phyloP scores from a whole-genome alignment of 1,140 invertebrate species.

The Dinoponera quadriceps region DNA sequence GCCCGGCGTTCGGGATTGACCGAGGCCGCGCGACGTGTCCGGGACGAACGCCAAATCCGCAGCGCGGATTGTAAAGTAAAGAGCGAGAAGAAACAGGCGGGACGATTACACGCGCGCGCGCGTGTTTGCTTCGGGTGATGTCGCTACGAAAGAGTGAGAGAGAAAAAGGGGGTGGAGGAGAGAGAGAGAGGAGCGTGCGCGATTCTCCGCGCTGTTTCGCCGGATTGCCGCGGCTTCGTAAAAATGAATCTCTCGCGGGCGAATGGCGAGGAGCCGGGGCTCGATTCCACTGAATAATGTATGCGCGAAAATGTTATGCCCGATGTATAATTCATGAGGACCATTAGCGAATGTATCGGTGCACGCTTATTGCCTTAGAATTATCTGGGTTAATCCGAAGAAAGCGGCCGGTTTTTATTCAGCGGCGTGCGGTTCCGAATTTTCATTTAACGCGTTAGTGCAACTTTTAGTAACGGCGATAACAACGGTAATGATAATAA shows the following conservation, averaged over 20 bases:
- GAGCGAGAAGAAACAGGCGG: conserved; percentile 1
- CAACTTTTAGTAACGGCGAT: no score
- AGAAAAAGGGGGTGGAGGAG: no score
- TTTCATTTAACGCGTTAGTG: no score
- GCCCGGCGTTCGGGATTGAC: conserved; percentile 3
- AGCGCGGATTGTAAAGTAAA: conserved; percentile 2
- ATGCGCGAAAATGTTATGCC: conserved; percentile 52
- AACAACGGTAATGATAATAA: no score
- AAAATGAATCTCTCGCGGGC: conserved; percentile 40
- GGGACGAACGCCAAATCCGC: conserved; percentile 39
- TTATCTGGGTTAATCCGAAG: background rate
- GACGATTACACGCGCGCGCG: conserved; percentile 13
- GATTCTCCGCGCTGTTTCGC: conserved; percentile 20
- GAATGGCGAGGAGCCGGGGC: conserved; percentile 31
- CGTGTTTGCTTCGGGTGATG: background rate
- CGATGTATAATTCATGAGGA: conserved; percentile 46
- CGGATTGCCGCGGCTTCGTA: conserved; percentile 20
- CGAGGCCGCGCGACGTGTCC: background rate
- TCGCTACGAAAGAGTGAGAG: no score
- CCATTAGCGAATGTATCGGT: conserved; percentile 53
- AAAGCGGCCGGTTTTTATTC: no score
- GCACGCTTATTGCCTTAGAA: conserved; percentile 37
- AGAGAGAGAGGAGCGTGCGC: background rate
- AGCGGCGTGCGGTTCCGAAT: no score
- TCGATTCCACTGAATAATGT: conserved; percentile 60